phyloP scores from a whole-genome alignment of 2,797 vertebrate genomes.

The Neostethus bicornis region DNA sequence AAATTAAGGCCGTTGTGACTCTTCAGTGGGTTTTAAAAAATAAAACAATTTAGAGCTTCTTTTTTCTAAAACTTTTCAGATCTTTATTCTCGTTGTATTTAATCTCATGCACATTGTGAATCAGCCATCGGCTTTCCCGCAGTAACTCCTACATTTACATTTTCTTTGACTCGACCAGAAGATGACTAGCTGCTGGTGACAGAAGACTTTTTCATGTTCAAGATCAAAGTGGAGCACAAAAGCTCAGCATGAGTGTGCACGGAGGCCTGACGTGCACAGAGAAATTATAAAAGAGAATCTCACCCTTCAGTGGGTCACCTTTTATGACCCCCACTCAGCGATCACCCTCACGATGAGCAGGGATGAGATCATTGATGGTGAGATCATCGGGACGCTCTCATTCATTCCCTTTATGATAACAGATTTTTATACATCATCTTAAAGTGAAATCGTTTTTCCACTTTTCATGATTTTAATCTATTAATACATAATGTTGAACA shows the following conservation, averaged over 20 bases:
- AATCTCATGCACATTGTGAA: background rate
- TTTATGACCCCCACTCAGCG: constrained; percentile 31
- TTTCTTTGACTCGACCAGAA: constrained; percentile 31
- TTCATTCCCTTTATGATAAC: background rate
- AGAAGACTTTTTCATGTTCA: constrained; percentile 59
- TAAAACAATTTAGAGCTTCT: no score
- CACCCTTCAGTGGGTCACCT: constrained; percentile 17
- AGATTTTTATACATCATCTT: no score
- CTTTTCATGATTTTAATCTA: no score
- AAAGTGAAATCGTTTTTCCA: no score
- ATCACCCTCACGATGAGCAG: constrained; percentile 28
- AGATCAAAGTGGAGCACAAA: constrained; percentile 67
- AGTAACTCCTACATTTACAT: constrained; percentile 14
- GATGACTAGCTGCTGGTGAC: constrained; percentile 44
- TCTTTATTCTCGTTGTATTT: no score
- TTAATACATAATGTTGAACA: no score
- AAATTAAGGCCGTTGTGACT: no score
- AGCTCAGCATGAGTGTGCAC: constrained; percentile 32
- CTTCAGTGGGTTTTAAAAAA: no score
- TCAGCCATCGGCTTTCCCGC: constrained; percentile 2
- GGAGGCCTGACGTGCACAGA: constrained; percentile 12
- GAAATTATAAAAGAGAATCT: constrained; percentile 31
- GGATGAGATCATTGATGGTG: constrained; percentile 66
- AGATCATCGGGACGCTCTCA: constrained; percentile 51
- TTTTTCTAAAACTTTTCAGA: no score